Base-by-base conservation (phyloP, 2,888 invertebrate genomes). In the Loripinus fragilis region DNA sequence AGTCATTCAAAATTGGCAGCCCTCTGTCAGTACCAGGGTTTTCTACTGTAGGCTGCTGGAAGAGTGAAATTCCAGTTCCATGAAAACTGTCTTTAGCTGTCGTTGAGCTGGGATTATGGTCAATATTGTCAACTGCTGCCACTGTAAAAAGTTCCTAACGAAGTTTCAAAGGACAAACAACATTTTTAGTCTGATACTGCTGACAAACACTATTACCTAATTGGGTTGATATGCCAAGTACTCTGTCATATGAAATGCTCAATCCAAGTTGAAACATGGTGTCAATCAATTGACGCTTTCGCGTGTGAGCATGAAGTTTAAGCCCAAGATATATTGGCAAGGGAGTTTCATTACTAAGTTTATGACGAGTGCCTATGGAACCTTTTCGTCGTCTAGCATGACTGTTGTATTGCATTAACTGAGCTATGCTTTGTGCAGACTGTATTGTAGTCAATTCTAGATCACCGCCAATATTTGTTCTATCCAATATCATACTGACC, bases 101-200 rank as follows among this genome's bases (percentile, higher is more conserved):
- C 33, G 81, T 80, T 60, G 83, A 45, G 42, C 69, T 74, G 17
- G 80, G 82, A 55, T 87, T 85, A 42, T 84, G 84, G 42, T 88
- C 86, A 41, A 83, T 86, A 68, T 83, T 87, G 55, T 88, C 85
- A 38, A 86, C 72, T 23, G 83, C 85, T 48, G 83, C 38, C 52
- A 83, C 84, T 8, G 88, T 86, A 69, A 86, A 86, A 17, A 87
- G 15, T 5, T 77, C 75, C 42, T 65, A 78, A 42, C 74, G 65
- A 41, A 87, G 52, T 38, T 30, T 20, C 7, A 65, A 68, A 38
- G 81, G 85, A 70, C 81, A 84, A 33, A 84, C 75, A 38, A 72
- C 52, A 23, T 74, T 80, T 66, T 79, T 74, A 38, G 50, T 35
- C 10, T 68, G 65, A 69, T 74, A 87, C 30, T 69, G 48, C 33